Evolutionary conservation across 1,140 invertebrate genomes (phyloP).

Genomic region (Anastatus disparis): DNA sequence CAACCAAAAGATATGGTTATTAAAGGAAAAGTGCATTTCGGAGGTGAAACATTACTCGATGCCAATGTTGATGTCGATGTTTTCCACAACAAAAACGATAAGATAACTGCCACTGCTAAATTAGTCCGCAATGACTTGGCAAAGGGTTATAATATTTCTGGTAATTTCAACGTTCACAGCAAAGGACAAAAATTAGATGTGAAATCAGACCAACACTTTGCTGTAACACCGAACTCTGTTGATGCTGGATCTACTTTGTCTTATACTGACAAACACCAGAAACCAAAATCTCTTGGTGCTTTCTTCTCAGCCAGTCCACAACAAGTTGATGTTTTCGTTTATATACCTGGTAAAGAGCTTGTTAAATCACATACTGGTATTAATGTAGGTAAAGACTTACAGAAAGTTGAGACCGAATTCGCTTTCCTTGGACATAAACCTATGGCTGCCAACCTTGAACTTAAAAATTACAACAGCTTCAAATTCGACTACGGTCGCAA

Average conservation of each 20-base stretch:
- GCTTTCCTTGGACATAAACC: constrained; percentile 66
- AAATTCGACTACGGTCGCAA: constrained; percentile 66
- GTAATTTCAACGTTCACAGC: constrained; percentile 58
- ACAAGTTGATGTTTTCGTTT: constrained; percentile 63
- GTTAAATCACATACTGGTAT: constrained; percentile 64
- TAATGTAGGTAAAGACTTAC: constrained; percentile 63
- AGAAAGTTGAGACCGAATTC: constrained; percentile 66
- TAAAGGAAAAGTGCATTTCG: constrained; percentile 63
- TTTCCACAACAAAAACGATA: constrained; percentile 72
- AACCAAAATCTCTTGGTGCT: constrained; percentile 57
- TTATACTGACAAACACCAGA: constrained; percentile 59
- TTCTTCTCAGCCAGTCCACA: constrained; percentile 60
- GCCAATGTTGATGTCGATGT: constrained; percentile 71
- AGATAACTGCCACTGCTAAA: constrained; percentile 65
- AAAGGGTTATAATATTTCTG: constrained; percentile 60
- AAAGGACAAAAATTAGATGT: constrained; percentile 64
- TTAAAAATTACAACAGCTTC: constrained; percentile 69
- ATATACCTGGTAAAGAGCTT: constrained; percentile 68
- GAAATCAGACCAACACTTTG: constrained; percentile 55
- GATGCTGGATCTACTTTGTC: constrained; percentile 56
- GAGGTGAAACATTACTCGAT: constrained; percentile 61
- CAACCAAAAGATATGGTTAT: constrained; percentile 71
- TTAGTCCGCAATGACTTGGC: constrained; percentile 47
- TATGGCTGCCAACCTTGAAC: constrained; percentile 62
- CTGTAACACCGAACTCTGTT: constrained; percentile 51